Evolutionary conservation across 2,888 invertebrate species (phyloP).

Genomic region (Sphaeridia pumilis): DNA sequence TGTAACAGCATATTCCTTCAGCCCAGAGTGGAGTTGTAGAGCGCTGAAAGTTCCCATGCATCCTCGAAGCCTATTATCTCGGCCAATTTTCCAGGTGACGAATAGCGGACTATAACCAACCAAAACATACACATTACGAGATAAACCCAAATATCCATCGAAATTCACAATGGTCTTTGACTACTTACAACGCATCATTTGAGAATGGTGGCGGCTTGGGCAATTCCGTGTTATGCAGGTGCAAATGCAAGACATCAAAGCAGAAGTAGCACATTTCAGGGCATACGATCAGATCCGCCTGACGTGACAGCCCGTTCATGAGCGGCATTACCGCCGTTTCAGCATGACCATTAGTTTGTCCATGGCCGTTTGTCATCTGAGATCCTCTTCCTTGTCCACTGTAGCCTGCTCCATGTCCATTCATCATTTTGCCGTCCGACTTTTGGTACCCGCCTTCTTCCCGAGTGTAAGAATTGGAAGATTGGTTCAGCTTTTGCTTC

Average conservation of each 20-base stretch:
- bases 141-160: not conserved
- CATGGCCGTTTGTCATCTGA: constrained; percentile 41
- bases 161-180: constrained; percentile 2
- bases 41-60: constrained; percentile 99
- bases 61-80: constrained; percentile 85
- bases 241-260: constrained; percentile 94
- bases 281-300: constrained; percentile 52
- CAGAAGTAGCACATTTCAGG: constrained; percentile 98
- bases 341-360: constrained; percentile 24
- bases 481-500: constrained; percentile 75
- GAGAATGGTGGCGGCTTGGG: constrained; percentile 85
- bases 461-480: not conserved
- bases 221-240: constrained; percentile 82
- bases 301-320: constrained; percentile 9
- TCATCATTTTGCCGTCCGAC: constrained; percentile 15
- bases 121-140: constrained; percentile 24
- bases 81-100: constrained; percentile 98
- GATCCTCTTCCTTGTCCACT: constrained; percentile 39
- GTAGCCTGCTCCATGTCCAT: constrained; percentile 37
- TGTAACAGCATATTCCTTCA: constrained; percentile 92
- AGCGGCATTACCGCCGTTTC: constrained; percentile 19
- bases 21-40: constrained; percentile 84
- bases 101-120: constrained; percentile 73
- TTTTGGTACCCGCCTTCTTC: constrained; percentile 38
- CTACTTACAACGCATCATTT: constrained; percentile 86